These are phyloP conservation scores for Tiliacea aurago DNA, from an alignment of 2,888 invertebrate species.

Conservation along the genomic window DNA sequence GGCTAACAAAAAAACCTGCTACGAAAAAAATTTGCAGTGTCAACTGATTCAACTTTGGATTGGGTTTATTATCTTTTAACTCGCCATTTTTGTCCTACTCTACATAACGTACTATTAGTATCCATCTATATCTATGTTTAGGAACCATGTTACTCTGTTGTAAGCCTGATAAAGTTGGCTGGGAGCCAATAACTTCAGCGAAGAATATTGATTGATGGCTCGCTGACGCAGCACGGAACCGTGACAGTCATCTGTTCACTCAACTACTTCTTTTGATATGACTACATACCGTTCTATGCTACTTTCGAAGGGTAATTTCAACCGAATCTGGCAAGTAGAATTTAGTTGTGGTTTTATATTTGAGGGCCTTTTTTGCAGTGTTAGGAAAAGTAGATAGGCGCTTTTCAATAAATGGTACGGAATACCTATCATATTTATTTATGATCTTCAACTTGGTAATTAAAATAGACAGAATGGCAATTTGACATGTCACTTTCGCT, in stretches of 20 bases:
- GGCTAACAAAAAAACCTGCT: background rate
- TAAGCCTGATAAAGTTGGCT: slow-evolving; percentile 66
- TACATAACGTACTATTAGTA: background rate
- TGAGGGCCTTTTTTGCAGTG: background rate
- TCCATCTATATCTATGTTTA: background rate
- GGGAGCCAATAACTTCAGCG: slow-evolving; percentile 66
- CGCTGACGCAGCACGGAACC: slow-evolving; percentile 50
- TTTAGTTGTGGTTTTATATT: background rate
- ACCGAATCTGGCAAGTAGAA: background rate
- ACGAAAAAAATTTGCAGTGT: background rate
- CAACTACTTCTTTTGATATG: slow-evolving; percentile 25
- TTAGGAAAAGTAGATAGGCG: background rate
- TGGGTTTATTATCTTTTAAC: background rate
- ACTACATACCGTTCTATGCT: slow-evolving; percentile 1
- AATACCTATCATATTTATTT: background rate
- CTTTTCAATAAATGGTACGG: background rate
- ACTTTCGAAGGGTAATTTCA: slow-evolving; percentile 1
- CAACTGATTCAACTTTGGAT: background rate
- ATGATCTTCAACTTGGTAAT: background rate
- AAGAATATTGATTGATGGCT: slow-evolving; percentile 75
- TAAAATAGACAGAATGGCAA: slow-evolving; percentile 10
- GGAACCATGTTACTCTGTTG: slow-evolving; percentile 26
- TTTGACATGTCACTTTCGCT: slow-evolving; percentile 40
- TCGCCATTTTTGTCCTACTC: background rate
- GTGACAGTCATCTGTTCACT: slow-evolving; percentile 36